These are phyloP conservation scores for Nicator chloris DNA, from an alignment of 2,113 vertebrate species.

Conservation along the genomic window DNA sequence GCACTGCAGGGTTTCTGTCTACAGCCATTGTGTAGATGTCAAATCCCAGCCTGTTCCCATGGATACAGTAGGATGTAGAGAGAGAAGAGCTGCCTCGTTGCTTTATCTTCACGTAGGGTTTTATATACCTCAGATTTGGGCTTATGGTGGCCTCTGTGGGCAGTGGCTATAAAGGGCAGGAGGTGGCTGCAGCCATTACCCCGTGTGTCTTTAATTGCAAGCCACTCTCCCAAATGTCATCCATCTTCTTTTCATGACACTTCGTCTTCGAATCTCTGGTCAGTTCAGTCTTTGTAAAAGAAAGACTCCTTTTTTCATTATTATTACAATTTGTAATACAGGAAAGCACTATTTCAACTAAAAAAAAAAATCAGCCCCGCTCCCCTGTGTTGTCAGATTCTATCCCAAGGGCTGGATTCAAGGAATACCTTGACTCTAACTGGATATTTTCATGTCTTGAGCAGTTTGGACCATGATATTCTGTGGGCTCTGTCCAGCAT, in stretches of 20 bases:
- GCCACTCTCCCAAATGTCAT: background rate
- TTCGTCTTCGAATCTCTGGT: background rate
- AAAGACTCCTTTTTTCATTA: background rate
- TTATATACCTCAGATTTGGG: background rate
- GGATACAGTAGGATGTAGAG: background rate
- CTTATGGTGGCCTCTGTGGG: background rate
- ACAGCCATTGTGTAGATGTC: background rate
- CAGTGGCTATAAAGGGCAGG: background rate
- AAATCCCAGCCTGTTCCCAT: conserved; percentile 39
- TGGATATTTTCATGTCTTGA: background rate
- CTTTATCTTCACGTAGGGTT: background rate
- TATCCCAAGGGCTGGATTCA: background rate
- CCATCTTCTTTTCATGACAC: background rate
- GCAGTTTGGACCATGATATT: fast-evolving
- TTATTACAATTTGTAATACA: background rate
- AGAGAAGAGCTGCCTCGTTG: background rate
- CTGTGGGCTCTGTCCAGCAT: background rate
- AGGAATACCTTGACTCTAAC: background rate
- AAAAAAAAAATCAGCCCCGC: background rate
- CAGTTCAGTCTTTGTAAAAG: background rate
- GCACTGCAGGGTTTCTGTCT: background rate
- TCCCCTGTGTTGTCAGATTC: background rate
- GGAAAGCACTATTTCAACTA: background rate
- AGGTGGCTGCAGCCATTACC: background rate
- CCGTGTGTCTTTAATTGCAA: background rate